Percentiles rank a stretch among this genome's conserved stretches.
phyloP scores from a whole-genome alignment of 2,888 invertebrate genomes.

The Mimas tiliae region DNA sequence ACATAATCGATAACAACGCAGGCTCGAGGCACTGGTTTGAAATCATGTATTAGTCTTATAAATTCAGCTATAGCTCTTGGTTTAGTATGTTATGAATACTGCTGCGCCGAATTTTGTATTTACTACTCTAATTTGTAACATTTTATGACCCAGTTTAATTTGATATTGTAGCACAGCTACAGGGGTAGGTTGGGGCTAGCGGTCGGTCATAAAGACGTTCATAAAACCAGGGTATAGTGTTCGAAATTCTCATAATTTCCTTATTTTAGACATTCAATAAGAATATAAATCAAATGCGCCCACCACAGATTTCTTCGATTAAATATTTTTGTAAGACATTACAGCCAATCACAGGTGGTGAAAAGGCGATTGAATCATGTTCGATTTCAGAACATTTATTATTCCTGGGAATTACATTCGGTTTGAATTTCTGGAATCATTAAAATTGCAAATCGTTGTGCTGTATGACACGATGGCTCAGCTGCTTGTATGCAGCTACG shows the following conservation, averaged over 20 bases:
- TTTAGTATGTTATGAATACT: neutral
- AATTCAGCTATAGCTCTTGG: neutral
- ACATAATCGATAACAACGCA: slow-evolving; percentile 24
- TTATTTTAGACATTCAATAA: neutral
- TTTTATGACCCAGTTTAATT: neutral
- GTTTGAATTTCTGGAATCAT: neutral
- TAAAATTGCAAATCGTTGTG: too few species aligned
- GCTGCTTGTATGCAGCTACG: too few species aligned
- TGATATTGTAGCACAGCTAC: neutral
- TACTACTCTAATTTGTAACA: neutral
- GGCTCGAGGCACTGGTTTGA: neutral
- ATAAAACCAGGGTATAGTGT: too few species aligned
- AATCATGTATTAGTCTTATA: neutral
- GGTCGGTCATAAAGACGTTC: neutral
- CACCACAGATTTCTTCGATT: neutral
- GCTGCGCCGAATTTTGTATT: neutral
- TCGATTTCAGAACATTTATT: neutral
- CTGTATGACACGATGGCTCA: too few species aligned
- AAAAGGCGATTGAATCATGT: neutral
- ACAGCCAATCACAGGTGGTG: neutral
- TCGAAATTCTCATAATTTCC: neutral
- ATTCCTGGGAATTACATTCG: neutral
- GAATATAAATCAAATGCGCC: neutral
- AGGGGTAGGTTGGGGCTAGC: neutral
- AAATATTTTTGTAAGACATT: neutral